Percentiles rank a stretch among this genome's conserved stretches.
Conservation (phyloP, 1,140 invertebrate genomes). For the Heliconius congener region DNA sequence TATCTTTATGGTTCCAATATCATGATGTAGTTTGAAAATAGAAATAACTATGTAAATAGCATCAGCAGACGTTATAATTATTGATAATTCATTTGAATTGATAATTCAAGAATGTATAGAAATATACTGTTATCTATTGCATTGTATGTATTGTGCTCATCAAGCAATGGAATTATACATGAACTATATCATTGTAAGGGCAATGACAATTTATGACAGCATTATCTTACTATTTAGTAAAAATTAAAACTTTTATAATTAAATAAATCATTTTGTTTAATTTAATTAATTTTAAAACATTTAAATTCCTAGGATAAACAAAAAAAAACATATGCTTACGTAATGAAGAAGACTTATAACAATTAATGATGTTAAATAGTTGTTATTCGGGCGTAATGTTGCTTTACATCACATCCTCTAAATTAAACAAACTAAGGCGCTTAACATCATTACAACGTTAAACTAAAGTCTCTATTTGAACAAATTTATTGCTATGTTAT, state of each 20-base stretch:
- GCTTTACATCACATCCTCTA: constrained; percentile 50
- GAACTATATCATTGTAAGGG: too few relatives aligned
- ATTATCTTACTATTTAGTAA: too few relatives aligned
- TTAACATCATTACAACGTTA: constrained; percentile 37
- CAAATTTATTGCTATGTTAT: constrained; percentile 26
- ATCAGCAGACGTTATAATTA: background rate
- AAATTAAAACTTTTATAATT: too few relatives aligned
- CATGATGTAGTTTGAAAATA: background rate
- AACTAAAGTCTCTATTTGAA: constrained; percentile 39
- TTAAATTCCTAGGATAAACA: background rate
- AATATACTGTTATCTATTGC: background rate
- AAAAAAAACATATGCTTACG: constrained; percentile 41
- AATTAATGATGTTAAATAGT: constrained; percentile 65
- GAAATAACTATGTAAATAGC: background rate
- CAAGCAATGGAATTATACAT: background rate
- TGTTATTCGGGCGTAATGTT: constrained; percentile 58
- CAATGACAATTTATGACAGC: too few relatives aligned
- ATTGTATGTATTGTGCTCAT: background rate
- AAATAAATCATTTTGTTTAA: too few relatives aligned
- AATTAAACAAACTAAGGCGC: constrained; percentile 49
- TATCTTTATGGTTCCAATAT: background rate
- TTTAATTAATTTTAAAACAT: background rate
- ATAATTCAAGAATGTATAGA: background rate
- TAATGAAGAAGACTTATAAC: constrained; percentile 48
- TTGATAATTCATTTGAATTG: background rate